Conservation (phyloP, 2,113 vertebrate species). For the Pheucticus melanocephalus region DNA sequence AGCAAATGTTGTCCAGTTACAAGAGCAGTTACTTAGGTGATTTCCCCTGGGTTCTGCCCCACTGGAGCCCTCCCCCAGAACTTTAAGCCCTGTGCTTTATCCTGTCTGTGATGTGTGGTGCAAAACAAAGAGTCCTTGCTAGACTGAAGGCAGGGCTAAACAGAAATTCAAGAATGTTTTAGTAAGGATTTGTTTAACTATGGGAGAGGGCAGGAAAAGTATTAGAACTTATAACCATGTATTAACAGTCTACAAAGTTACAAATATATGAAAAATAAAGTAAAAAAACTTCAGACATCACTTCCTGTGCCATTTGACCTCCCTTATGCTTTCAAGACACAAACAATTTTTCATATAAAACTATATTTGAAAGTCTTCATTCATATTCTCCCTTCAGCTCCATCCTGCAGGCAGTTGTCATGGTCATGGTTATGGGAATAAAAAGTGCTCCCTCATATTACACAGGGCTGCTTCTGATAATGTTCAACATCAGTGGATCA, state of each 20-base stretch:
- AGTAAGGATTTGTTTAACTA: background rate
- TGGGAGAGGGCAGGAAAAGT: background rate
- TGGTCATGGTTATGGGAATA: background rate
- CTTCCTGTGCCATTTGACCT: background rate
- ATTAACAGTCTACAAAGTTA: background rate
- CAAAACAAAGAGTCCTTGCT: background rate
- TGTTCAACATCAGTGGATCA: background rate
- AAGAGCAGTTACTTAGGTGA: background rate
- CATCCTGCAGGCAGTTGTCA: background rate
- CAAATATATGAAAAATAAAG: background rate
- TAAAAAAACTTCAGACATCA: background rate
- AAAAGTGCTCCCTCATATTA: background rate
- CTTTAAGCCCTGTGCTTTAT: background rate
- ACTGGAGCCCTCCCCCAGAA: background rate
- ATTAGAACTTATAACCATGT: background rate
- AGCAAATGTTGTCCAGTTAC: background rate
- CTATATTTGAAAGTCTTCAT: background rate
- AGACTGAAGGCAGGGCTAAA: background rate
- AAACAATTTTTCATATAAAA: background rate
- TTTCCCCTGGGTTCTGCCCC: background rate
- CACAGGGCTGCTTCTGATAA: background rate
- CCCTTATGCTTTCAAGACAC: background rate
- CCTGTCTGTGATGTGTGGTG: fast-evolving
- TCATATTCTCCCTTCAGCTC: background rate
- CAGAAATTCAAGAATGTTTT: background rate